Evolutionary conservation across 2,797 vertebrate species (phyloP).

Genomic region (Bufotes viridis): DNA sequence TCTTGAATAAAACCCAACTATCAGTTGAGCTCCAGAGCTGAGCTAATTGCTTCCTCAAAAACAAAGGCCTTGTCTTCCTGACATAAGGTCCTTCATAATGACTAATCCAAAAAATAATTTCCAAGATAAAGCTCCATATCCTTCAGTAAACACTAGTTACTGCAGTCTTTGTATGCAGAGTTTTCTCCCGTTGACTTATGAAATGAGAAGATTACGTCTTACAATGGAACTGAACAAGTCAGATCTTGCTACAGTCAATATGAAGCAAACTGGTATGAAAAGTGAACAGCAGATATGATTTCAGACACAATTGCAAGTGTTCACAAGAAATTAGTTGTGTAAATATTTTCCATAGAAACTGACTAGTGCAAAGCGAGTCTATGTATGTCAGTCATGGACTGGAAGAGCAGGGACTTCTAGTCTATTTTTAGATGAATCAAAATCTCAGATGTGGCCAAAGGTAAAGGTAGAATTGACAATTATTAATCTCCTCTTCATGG

Average conservation of each 20-base stretch:
- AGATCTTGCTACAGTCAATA: neutral
- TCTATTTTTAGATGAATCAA: neutral
- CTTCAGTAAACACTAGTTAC: neutral
- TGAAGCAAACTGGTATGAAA: neutral
- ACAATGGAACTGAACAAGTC: conserved; percentile 12
- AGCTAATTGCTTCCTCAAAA: neutral
- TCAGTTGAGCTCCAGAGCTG: neutral
- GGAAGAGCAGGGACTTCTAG: neutral
- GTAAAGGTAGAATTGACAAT: neutral
- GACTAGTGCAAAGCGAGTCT: neutral
- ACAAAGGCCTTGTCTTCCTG: neutral
- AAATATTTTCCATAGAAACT: neutral
- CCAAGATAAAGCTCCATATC: neutral
- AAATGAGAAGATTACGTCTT: neutral
- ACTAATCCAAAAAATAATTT: neutral
- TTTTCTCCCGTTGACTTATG: neutral
- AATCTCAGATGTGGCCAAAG: neutral
- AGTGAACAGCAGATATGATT: neutral
- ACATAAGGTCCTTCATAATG: neutral
- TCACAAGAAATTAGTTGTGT: neutral
- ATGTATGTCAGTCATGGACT: neutral
- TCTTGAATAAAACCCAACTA: neutral
- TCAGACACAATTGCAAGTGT: neutral
- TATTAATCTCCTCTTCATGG: neutral
- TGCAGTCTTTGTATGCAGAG: neutral